Conservation (phyloP, 2,888 invertebrate species). For the Xestoiulus laeticollis region DNA sequence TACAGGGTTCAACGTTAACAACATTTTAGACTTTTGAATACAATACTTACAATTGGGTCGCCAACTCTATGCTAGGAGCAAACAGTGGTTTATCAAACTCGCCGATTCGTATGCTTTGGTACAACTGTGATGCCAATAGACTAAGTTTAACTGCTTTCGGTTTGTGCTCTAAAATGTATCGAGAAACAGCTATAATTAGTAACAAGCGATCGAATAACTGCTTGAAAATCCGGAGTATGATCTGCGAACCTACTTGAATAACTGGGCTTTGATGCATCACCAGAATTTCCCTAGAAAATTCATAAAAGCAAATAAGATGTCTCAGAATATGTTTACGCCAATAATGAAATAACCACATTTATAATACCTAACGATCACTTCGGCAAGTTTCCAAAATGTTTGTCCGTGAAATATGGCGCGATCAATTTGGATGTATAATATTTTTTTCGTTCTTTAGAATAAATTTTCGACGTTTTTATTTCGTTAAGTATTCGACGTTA, state of each 20-base stretch:
- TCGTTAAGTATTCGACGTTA: too few species aligned
- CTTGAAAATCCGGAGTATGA: not conserved
- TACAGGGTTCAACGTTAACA: not conserved
- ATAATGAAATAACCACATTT: not conserved
- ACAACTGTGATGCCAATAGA: not conserved
- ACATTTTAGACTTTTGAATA: not conserved
- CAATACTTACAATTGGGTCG: conserved; percentile 27
- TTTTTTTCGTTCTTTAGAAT: too few species aligned
- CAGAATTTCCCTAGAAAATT: not conserved
- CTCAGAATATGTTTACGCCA: not conserved
- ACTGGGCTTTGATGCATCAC: not conserved
- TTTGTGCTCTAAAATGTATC: not conserved
- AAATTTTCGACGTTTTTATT: too few species aligned
- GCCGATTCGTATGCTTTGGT: conserved; percentile 35
- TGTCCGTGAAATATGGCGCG: too few species aligned
- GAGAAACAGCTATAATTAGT: not conserved
- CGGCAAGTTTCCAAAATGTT: too few species aligned
- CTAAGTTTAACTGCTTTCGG: not conserved
- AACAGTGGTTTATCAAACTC: conserved; percentile 45
- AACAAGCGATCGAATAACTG: not conserved
- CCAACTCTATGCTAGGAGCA: not conserved
- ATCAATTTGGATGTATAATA: too few species aligned
- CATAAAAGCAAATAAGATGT: not conserved
- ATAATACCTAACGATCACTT: not conserved
- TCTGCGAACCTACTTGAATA: not conserved